Evolutionary conservation across 2,888 invertebrate genomes (phyloP).

Genomic region (Physocephala rufipes): DNA sequence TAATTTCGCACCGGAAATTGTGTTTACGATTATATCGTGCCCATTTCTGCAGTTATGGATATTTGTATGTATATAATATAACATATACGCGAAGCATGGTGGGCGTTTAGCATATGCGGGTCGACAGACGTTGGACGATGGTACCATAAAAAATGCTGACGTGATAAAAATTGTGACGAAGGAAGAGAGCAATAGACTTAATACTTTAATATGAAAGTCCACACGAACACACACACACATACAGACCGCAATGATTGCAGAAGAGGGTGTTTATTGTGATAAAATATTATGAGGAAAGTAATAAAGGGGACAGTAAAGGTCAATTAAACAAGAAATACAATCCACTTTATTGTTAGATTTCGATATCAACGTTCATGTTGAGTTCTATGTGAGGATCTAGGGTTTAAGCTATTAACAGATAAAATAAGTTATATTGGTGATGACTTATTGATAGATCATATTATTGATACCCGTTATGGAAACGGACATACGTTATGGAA

Average conservation of each 20-base stretch:
- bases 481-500: too few species aligned
- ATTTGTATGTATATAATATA: background rate
- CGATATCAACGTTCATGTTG: too few species aligned
- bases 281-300: slow-evolving; percentile 24
- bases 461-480: too few species aligned
- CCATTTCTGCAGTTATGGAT: background rate
- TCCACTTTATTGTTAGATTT: too few species aligned
- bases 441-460: too few species aligned
- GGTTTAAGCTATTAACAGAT: too few species aligned
- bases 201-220: background rate
- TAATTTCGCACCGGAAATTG: slow-evolving; percentile 27
- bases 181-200: slow-evolving; percentile 19
- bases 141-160: slow-evolving; percentile 3
- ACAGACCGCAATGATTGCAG: background rate
- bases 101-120: slow-evolving; percentile 2
- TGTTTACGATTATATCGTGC: slow-evolving; percentile 8
- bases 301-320: background rate
- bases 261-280: background rate
- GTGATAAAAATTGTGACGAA: slow-evolving; percentile 26
- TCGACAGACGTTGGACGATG: background rate
- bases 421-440: too few species aligned
- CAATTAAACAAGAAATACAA: too few species aligned
- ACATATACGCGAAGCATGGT: background rate
- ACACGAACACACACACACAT: background rate
- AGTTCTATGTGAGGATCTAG: too few species aligned